Evolutionary conservation across 2,797 vertebrate genomes (phyloP).

Genomic region (Taeniopygia guttata): DNA sequence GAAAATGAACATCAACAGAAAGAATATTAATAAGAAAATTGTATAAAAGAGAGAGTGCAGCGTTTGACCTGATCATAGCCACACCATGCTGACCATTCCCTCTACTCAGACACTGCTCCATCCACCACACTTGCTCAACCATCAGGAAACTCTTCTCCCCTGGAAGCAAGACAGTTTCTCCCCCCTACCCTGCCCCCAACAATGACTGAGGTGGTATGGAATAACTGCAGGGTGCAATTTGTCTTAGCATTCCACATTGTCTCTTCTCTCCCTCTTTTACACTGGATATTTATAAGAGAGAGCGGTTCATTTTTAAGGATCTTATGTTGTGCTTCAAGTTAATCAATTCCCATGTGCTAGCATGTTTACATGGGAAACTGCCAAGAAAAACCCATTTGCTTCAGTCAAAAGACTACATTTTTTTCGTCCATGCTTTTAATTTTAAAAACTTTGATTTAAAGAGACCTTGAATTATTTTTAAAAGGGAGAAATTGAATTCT

Average conservation of each 20-base stretch:
- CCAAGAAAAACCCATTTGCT: not conserved
- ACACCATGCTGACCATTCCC: not conserved
- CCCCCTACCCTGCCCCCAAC: no score
- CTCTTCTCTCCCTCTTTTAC: not conserved
- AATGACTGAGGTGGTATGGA: not conserved
- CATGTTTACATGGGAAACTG: not conserved
- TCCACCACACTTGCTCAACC: accelerated
- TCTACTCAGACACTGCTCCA: not conserved
- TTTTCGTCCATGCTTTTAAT: not conserved
- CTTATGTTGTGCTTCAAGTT: not conserved
- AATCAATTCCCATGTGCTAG: not conserved
- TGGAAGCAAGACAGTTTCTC: not conserved
- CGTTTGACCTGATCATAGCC: not conserved
- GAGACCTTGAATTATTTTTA: not conserved
- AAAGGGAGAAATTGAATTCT: not conserved
- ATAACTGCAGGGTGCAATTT: not conserved
- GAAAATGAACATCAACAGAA: not conserved
- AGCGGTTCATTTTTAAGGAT: not conserved
- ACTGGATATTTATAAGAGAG: not conserved
- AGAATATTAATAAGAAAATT: not conserved
- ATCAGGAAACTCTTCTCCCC: not conserved
- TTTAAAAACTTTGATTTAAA: not conserved
- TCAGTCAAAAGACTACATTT: not conserved
- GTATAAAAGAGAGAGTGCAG: not conserved
- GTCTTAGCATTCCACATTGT: not conserved